Conservation (phyloP, 2,797 vertebrate species). For the Furcifer pardalis region DNA sequence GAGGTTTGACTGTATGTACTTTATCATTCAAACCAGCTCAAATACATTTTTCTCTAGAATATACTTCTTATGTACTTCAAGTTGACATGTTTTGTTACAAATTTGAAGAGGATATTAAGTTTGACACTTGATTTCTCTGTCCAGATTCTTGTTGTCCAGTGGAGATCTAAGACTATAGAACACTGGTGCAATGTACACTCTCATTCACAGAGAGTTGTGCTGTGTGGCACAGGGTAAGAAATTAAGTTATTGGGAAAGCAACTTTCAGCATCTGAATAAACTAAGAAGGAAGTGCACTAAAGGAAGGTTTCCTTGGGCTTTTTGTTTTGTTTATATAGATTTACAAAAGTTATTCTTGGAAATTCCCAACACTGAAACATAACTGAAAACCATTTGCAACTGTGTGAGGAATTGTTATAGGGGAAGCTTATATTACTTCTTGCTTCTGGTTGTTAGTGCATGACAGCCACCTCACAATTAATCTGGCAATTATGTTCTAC, state of each 20-base stretch:
- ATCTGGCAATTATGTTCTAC: not conserved
- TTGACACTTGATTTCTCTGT: not conserved
- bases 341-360: not conserved
- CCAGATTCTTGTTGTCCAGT: not conserved
- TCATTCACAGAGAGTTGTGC: not conserved
- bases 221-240: not conserved
- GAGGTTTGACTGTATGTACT: not conserved
- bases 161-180: not conserved
- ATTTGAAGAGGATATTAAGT: not conserved
- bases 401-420: not conserved
- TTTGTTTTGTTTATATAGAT: not conserved
- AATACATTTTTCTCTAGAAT: not conserved
- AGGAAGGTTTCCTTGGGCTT: not conserved
- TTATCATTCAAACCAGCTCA: not conserved
- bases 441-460: not conserved
- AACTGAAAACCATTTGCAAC: not conserved
- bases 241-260: not conserved
- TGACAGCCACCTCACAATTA: not conserved
- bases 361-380: not conserved
- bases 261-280: slow-evolving; percentile 2
- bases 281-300: not conserved
- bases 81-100: not conserved
- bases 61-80: not conserved
- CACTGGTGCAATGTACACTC: not conserved
- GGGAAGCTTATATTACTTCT: not conserved